A percentile compares a stretch with the other conserved stretches of the same genome.
Evolutionary conservation across 2,797 vertebrate genomes (phyloP).

Genomic region (Tokudaia tokunoshimensis): DNA sequence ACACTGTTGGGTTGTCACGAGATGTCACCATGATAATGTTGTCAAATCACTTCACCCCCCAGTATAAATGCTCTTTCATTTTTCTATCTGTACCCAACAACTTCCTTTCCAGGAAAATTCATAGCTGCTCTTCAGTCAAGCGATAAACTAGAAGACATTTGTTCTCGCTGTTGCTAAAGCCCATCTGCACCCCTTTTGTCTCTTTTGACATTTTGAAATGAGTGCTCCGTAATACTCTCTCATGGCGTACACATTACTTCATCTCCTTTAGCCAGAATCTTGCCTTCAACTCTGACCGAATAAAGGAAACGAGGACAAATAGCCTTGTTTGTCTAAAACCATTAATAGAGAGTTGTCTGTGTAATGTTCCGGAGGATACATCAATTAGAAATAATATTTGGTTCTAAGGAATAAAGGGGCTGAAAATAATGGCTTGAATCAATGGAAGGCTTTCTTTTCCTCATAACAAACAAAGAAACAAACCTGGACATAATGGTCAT

Average conservation of each 20-base stretch:
- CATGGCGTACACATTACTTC: neutral
- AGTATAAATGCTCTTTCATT: neutral
- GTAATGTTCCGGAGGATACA: neutral
- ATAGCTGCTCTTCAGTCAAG: neutral
- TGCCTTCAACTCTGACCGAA: neutral
- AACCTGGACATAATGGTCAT: neutral
- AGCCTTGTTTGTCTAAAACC: neutral
- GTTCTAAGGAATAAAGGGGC: slow-evolving; percentile 5
- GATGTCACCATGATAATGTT: neutral
- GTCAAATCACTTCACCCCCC: neutral
- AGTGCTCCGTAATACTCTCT: slow-evolving; percentile 20
- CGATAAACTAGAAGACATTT: neutral
- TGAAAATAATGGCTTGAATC: slow-evolving; percentile 43
- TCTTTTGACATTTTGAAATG: slow-evolving; percentile 15
- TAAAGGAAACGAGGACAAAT: slow-evolving; percentile 29
- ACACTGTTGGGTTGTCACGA: neutral
- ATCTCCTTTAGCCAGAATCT: slow-evolving; percentile 14
- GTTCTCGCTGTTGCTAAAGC: neutral
- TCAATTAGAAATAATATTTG: slow-evolving; percentile 50
- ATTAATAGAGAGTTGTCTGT: slow-evolving; percentile 42
- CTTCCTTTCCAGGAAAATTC: slow-evolving; percentile 37
- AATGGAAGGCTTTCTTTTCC: slow-evolving; percentile 20
- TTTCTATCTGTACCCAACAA: neutral
- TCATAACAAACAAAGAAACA: slow-evolving; percentile 4
- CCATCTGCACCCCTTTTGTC: neutral